Percentiles rank a stretch among this genome's conserved stretches.
Conservation (phyloP, 1,140 invertebrate genomes). For the Heliconius himera region DNA sequence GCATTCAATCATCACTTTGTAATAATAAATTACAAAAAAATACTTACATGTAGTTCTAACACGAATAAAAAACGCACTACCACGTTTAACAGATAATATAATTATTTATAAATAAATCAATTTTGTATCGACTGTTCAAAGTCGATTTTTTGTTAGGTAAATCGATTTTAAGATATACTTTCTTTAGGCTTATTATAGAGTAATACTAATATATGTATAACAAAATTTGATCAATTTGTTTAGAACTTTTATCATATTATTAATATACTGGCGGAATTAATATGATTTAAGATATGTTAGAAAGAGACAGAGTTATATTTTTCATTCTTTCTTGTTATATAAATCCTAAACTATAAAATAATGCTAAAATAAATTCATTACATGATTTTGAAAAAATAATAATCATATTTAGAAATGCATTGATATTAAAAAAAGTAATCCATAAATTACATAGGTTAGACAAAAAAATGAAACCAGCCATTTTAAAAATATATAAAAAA, state of each 20-base stretch:
- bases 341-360: neutral
- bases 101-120: constrained; percentile 14
- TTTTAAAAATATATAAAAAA: constrained; percentile 5
- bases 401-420: no score
- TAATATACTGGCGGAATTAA: neutral
- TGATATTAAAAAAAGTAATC: neutral
- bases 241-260: constrained; percentile 38
- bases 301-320: neutral
- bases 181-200: constrained; percentile 50
- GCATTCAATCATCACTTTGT: constrained; percentile 59
- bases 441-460: no score
- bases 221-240: constrained; percentile 59
- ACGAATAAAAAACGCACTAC: constrained; percentile 26
- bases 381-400: no score
- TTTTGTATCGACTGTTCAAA: neutral
- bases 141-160: neutral
- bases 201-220: constrained; percentile 43
- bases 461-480: no score
- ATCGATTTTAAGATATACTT: neutral
- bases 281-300: constrained; percentile 6
- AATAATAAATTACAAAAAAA: constrained; percentile 63
- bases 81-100: constrained; percentile 18
- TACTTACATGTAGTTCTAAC: constrained; percentile 35
- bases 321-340: neutral
- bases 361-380: no score